These are phyloP conservation scores for Leiothrix lutea DNA, from an alignment of 2,113 vertebrate species.

Conservation along the genomic window DNA sequence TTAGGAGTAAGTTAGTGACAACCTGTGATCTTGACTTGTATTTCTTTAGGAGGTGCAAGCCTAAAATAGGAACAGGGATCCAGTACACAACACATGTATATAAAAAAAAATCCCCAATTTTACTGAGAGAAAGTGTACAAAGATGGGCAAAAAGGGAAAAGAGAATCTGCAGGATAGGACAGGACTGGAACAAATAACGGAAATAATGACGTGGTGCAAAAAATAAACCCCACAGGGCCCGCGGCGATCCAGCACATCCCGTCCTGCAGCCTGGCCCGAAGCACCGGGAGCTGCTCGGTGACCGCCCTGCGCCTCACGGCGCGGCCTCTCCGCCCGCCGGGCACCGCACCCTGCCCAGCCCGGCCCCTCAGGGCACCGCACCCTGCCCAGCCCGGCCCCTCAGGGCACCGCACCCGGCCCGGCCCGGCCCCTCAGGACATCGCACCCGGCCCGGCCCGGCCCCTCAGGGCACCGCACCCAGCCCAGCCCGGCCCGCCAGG, in stretches of 20 bases:
- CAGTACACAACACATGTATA: too few relatives aligned
- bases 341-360: not conserved
- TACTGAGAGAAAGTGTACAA: not conserved
- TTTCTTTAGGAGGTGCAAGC: not conserved
- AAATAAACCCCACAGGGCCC: not conserved
- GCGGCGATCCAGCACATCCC: too few relatives aligned
- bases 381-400: too few relatives aligned
- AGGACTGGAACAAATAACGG: not conserved
- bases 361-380: not conserved
- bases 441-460: too few relatives aligned
- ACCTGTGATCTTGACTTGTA: not conserved
- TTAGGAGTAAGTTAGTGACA: not conserved
- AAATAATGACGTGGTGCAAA: not conserved
- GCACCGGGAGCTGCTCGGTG: rapidly evolving
- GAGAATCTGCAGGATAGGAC: not conserved
- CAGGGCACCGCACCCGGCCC: too few relatives aligned
- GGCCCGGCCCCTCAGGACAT: too few relatives aligned
- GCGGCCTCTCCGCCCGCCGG: too few relatives aligned
- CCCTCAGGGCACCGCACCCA: too few relatives aligned
- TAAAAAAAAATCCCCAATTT: not conserved
- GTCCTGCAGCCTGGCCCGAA: not conserved
- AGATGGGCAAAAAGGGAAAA: not conserved
- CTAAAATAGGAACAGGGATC: not conserved
- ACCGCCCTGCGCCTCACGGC: not conserved
- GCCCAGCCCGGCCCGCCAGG: too few relatives aligned